Conservation (phyloP, 1,140 invertebrate genomes). For the Sweltsa coloradensis region DNA sequence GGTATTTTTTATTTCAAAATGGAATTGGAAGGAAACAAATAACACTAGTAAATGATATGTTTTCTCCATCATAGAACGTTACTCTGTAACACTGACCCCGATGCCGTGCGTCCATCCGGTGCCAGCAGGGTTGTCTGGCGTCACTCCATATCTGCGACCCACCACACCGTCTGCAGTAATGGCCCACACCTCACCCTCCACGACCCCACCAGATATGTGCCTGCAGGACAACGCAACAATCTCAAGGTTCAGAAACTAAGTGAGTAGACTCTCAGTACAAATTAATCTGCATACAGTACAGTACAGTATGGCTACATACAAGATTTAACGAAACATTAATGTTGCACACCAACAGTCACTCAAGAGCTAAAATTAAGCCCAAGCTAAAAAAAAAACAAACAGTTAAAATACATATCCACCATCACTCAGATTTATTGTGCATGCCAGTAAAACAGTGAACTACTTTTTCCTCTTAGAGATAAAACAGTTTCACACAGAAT, state of each 20-base stretch:
- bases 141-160: constrained; percentile 56
- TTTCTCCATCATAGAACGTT: too few species aligned
- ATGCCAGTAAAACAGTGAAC: too few species aligned
- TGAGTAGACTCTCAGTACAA: too few species aligned
- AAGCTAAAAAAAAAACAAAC: not conserved
- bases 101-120: constrained; percentile 63
- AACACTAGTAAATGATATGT: too few species aligned
- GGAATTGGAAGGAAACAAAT: too few species aligned
- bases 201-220: constrained; percentile 45
- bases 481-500: too few species aligned
- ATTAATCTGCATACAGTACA: constrained; percentile 9
- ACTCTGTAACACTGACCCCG: constrained; percentile 41
- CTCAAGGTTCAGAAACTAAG: constrained; percentile 33
- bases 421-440: too few species aligned
- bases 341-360: not conserved
- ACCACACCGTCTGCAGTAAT: constrained; percentile 57
- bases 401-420: not conserved
- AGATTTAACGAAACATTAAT: not conserved
- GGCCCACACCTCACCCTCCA: constrained; percentile 54
- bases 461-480: too few species aligned
- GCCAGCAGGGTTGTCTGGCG: constrained; percentile 51
- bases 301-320: constrained; percentile 19
- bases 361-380: not conserved
- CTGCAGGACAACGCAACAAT: constrained; percentile 32
- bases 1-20: too few species aligned